Conservation (phyloP, 1,140 invertebrate species). For the Phocides pigmalion region DNA sequence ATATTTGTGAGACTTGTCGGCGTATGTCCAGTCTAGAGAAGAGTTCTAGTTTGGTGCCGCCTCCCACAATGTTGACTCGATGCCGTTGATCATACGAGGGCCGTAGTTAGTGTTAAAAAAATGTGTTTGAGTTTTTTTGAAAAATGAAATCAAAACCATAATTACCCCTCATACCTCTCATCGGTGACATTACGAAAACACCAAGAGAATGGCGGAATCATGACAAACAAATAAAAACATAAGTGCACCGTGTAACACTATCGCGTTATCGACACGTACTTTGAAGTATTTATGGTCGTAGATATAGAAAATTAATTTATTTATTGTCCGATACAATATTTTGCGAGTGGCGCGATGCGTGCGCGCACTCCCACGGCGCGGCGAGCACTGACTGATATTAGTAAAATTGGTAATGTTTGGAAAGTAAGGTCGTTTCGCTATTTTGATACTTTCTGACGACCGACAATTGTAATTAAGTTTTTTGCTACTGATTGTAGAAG, state of each 20-base stretch:
- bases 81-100: no score
- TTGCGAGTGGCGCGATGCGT: not conserved
- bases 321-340: not conserved
- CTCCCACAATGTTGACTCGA: no score
- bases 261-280: conserved; percentile 17
- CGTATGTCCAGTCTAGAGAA: no score
- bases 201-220: conserved; percentile 84
- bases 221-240: conserved; percentile 39
- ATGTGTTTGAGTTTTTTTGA: no score
- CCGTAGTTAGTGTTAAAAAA: no score
- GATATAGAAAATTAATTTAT: conserved; percentile 2
- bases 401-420: conserved; percentile 37
- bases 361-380: conserved; percentile 87
- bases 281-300: conserved; percentile 16
- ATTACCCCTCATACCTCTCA: conserved; percentile 52
- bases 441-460: not conserved
- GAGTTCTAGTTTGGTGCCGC: no score
- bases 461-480: not conserved
- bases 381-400: conserved; percentile 86
- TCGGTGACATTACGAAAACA: conserved; percentile 52
- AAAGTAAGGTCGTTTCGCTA: conserved; percentile 19
- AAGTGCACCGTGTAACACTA: conserved; percentile 21
- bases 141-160: conserved; percentile 8
- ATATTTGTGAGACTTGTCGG: no score
- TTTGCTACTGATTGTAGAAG: not conserved